Percentiles rank a stretch among this genome's conserved stretches.
phyloP scores from a whole-genome alignment of 2,888 invertebrate species.

The Ecliptopera silaceata region DNA sequence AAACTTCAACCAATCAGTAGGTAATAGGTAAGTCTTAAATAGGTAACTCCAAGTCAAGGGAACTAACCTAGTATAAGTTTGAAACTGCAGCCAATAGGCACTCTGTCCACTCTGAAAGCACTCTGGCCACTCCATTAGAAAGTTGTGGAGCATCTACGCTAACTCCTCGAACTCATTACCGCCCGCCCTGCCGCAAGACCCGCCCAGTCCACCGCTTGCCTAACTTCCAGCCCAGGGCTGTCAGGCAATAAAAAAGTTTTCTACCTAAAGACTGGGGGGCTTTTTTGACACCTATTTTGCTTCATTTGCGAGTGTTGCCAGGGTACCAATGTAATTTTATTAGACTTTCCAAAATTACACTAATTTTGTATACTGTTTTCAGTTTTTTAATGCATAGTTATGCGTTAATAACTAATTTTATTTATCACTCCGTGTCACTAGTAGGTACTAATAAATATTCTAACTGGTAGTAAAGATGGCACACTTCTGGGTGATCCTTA shows the following conservation, averaged over 20 bases:
- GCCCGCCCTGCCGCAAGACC: conserved; percentile 65
- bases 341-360: too few species aligned
- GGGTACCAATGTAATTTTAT: too few species aligned
- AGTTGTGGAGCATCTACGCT: conserved; percentile 44
- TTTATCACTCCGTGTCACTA: too few species aligned
- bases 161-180: conserved; percentile 63
- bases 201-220: conserved; percentile 62
- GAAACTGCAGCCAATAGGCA: conserved; percentile 23
- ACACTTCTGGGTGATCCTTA: too few species aligned
- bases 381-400: too few species aligned
- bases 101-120: conserved; percentile 17
- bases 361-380: too few species aligned
- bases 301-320: neutral
- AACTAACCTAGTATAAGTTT: too few species aligned
- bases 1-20: conserved; percentile 6
- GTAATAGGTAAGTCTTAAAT: too few species aligned
- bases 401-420: too few species aligned
- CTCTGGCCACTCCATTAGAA: conserved; percentile 28
- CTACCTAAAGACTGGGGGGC: conserved; percentile 11
- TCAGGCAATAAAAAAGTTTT: conserved; percentile 22
- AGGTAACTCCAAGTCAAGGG: too few species aligned
- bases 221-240: conserved; percentile 59
- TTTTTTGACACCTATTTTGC: conserved; percentile 9
- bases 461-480: too few species aligned
- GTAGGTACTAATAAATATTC: too few species aligned